Conservation (phyloP, 2,888 invertebrate genomes). For the Drosophila vallismaia region DNA sequence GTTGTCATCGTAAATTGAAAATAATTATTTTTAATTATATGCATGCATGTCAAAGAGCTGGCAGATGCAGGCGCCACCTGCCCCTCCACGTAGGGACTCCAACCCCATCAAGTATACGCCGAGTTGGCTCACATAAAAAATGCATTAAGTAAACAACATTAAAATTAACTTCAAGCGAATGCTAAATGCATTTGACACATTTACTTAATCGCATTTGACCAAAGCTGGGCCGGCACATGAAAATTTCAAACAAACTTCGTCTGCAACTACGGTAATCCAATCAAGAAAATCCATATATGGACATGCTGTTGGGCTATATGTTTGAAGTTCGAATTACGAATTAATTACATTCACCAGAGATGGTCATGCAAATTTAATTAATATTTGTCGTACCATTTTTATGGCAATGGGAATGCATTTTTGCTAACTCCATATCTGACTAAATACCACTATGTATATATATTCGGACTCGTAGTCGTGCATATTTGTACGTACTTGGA, state of each 20-base stretch:
- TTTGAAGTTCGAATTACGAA: slow-evolving; percentile 45
- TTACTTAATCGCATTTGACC: slow-evolving; percentile 69
- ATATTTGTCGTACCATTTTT: slow-evolving; percentile 58
- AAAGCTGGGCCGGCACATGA: slow-evolving; percentile 31
- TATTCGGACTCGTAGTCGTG: slow-evolving; percentile 11
- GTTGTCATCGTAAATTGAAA: slow-evolving; percentile 75
- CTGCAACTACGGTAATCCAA: slow-evolving; percentile 26
- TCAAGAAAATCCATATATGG: slow-evolving; percentile 29
- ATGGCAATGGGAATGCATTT: slow-evolving; percentile 2
- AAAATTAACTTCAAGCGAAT: slow-evolving; percentile 69
- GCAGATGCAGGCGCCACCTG: neutral
- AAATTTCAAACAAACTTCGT: slow-evolving; percentile 26
- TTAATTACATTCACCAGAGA: slow-evolving; percentile 51
- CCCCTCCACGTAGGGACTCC: too few relatives aligned
- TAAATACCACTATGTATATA: neutral
- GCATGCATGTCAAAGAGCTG: slow-evolving; percentile 63
- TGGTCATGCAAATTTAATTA: slow-evolving; percentile 60
- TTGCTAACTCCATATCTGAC: neutral
- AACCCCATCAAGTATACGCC: slow-evolving; percentile 66
- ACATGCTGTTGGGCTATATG: neutral
- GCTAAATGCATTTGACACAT: slow-evolving; percentile 65
- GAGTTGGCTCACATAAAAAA: slow-evolving; percentile 64
- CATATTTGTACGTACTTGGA: slow-evolving; percentile 13
- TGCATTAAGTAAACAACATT: slow-evolving; percentile 72
- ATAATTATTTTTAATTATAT: slow-evolving; percentile 77